phyloP scores from a whole-genome alignment of 2,888 invertebrate genomes.

The Pyrgus malvae region DNA sequence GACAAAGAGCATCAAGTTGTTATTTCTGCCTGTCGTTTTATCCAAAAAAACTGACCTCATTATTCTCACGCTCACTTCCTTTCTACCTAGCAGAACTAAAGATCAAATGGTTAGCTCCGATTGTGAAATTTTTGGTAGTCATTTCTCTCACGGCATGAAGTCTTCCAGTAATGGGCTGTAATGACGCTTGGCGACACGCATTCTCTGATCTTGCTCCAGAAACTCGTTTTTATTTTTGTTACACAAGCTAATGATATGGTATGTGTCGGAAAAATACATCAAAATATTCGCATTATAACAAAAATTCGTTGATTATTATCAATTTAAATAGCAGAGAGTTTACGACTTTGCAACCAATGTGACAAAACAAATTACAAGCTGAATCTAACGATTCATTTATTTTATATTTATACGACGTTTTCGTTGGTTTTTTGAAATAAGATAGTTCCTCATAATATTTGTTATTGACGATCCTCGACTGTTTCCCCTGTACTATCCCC shows the following conservation, averaged over 20 bases:
- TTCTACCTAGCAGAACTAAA: conserved; percentile 20
- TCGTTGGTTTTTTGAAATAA: no score
- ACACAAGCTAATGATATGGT: conserved; percentile 2
- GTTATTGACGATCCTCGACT: conserved; percentile 7
- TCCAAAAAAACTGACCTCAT: neutral
- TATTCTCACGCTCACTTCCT: conserved; percentile 21
- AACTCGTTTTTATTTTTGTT: conserved; percentile 25
- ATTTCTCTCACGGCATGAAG: conserved; percentile 36
- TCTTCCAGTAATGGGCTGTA: conserved; percentile 44
- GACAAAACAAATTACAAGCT: no score
- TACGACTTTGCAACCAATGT: no score
- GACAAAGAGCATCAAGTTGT: neutral
- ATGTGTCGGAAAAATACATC: neutral
- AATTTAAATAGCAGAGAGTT: no score
- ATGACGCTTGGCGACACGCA: conserved; percentile 43
- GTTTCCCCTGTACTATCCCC: conserved; percentile 12
- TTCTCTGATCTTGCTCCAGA: conserved; percentile 29
- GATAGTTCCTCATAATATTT: conserved; percentile 9
- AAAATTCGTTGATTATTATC: no score
- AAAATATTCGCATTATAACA: no score
- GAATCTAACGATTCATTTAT: no score
- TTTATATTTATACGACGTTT: no score
- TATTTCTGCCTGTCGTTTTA: neutral
- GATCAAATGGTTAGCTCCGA: conserved; percentile 19
- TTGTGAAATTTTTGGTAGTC: conserved; percentile 29